Conservation (phyloP, 2,113 vertebrate genomes). For the Anser brachyrhynchus region DNA sequence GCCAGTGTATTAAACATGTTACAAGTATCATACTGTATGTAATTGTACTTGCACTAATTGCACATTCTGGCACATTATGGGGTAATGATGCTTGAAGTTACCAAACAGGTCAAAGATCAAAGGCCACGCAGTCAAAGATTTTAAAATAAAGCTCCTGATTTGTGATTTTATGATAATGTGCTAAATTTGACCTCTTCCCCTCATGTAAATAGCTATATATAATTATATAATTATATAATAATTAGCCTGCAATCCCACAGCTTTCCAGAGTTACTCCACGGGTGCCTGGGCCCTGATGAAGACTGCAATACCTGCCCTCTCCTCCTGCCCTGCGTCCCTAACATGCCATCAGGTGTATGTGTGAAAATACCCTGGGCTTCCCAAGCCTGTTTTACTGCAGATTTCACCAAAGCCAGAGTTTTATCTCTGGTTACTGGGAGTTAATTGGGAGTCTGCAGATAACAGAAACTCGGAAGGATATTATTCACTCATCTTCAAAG, state of each 20-base stretch:
- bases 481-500: constrained; percentile 45
- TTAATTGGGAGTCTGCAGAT: constrained; percentile 37
- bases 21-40: not conserved
- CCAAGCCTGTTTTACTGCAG: accelerated
- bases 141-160: constrained; percentile 55
- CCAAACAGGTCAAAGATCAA: constrained; percentile 66
- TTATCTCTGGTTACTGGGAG: not conserved
- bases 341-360: not conserved
- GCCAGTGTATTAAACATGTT: not conserved
- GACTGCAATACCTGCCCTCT: not conserved
- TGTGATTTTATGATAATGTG: constrained; percentile 48
- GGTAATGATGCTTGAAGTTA: constrained; percentile 66
- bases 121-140: constrained; percentile 31
- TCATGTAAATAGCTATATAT: constrained; percentile 11
- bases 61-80: constrained; percentile 28
- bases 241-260: constrained; percentile 15
- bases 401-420: not conserved
- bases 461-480: constrained; percentile 18
- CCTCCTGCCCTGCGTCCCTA: not conserved
- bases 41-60: constrained; percentile 48
- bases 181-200: constrained; percentile 41
- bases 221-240: constrained; percentile 37
- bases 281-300: not conserved
- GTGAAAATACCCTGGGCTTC: not conserved
- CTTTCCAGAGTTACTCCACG: not conserved